These are phyloP conservation scores for Sialis fuliginosa DNA, from an alignment of 2,888 invertebrate genomes.

Conservation along the genomic window DNA sequence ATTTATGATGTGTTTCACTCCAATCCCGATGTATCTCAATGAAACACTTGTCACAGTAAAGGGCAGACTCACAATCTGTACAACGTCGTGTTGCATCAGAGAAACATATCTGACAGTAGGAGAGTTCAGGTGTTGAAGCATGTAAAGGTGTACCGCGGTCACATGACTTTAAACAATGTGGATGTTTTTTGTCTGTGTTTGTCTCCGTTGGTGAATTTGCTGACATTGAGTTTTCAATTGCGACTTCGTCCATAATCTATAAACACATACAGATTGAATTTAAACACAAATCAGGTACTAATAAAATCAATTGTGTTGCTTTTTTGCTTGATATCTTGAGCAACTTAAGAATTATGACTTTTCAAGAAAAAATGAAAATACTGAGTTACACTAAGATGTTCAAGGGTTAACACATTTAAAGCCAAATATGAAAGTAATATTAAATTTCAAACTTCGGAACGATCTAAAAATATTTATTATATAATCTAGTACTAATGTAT, in stretches of 20 bases:
- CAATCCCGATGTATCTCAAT: conserved; percentile 39
- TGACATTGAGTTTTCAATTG: conserved; percentile 25
- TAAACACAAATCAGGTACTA: too few relatives aligned
- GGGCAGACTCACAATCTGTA: conserved; percentile 57
- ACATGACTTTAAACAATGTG: conserved; percentile 4
- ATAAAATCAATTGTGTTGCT: too few relatives aligned
- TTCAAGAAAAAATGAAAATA: too few relatives aligned
- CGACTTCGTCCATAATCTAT: conserved; percentile 29
- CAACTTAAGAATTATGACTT: too few relatives aligned
- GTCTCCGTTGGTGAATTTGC: conserved; percentile 9
- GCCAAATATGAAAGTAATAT: too few relatives aligned
- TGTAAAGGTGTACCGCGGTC: conserved; percentile 8
- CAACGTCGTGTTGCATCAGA: conserved; percentile 59
- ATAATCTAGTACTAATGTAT: too few relatives aligned
- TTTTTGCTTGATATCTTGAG: too few relatives aligned
- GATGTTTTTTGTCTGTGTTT: conserved; percentile 2
- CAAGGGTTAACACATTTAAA: too few relatives aligned
- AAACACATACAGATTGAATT: conserved; percentile 6
- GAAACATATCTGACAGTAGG: conserved; percentile 76
- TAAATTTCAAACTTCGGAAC: too few relatives aligned
- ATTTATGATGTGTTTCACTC: conserved; percentile 21
- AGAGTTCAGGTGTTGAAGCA: conserved; percentile 35
- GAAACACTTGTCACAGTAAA: conserved; percentile 65
- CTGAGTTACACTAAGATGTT: too few relatives aligned
- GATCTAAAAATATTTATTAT: too few relatives aligned